Conservation (phyloP, 2,113 vertebrate genomes). For the Jacana jacana region DNA sequence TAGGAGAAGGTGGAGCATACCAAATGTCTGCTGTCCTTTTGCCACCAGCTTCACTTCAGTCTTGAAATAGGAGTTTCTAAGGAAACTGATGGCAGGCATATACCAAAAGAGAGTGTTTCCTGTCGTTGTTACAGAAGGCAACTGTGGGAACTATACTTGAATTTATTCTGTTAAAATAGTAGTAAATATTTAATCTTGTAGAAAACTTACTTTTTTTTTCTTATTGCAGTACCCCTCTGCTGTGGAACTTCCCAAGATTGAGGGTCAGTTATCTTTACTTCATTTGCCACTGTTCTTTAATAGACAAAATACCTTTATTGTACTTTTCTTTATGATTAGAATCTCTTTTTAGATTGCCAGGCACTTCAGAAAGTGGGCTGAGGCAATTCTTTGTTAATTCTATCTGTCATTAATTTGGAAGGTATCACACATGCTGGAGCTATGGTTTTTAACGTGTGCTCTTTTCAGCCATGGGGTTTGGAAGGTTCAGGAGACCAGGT, state of each 20-base stretch:
- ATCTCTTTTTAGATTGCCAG: not conserved
- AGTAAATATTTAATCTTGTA: not conserved
- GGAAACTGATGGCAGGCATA: accelerated
- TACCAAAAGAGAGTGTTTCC: not conserved
- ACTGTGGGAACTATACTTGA: not conserved
- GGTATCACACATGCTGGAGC: not conserved
- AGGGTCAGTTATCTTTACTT: conserved; percentile 76
- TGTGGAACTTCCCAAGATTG: conserved; percentile 78
- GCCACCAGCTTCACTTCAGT: not conserved
- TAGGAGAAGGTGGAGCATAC: not conserved
- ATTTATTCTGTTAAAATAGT: not conserved
- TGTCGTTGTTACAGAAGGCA: not conserved
- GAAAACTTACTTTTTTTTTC: conserved; percentile 17
- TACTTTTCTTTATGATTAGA: not conserved
- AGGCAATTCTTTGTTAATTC: not conserved
- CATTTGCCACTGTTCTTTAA: not conserved
- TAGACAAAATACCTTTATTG: not conserved
- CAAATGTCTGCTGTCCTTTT: not conserved
- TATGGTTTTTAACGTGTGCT: not conserved
- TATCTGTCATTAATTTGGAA: not conserved
- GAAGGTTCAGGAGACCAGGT: not conserved
- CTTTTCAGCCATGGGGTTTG: not conserved
- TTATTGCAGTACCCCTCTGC: conserved; percentile 76
- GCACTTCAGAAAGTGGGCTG: not conserved
- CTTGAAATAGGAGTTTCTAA: not conserved